A percentile compares a stretch with the other conserved stretches of the same genome.
These are phyloP conservation scores for Nautilus pompilius DNA, from an alignment of 1,140 invertebrate species.

Conservation along the genomic window DNA sequence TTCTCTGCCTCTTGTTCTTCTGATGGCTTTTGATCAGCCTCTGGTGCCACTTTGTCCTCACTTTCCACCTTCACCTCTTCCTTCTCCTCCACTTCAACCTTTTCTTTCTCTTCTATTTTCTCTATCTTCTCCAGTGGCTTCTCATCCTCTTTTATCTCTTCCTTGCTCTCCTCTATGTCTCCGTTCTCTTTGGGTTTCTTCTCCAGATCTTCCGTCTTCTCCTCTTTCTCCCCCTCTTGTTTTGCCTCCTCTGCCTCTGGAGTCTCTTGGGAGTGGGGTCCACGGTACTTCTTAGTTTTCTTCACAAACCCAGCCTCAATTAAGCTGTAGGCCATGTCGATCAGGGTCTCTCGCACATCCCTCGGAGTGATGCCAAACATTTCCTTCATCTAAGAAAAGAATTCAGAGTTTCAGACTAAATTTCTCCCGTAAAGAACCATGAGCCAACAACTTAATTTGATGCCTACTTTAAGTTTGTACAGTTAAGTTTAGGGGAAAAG, in stretches of 20 bases:
- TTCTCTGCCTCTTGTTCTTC: not conserved
- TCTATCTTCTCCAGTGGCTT: not conserved
- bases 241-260: not conserved
- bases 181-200: conserved; percentile 2
- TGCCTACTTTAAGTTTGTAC: too few relatives aligned
- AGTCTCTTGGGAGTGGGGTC: conserved; percentile 16
- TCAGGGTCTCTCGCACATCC: conserved; percentile 51
- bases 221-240: not conserved
- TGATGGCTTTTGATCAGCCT: not conserved
- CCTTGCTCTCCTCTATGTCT: not conserved
- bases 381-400: conserved; percentile 43
- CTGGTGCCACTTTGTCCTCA: conserved; percentile 4
- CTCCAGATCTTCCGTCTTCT: not conserved
- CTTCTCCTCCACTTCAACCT: not conserved
- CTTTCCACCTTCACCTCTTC: not conserved
- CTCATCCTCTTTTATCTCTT: not conserved
- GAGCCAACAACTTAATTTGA: too few relatives aligned
- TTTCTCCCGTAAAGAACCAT: too few relatives aligned
- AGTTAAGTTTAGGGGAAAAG: too few relatives aligned
- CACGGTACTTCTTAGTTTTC: conserved; percentile 55
- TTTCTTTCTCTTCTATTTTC: not conserved
- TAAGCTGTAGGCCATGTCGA: conserved; percentile 59
- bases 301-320: conserved; percentile 57
- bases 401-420: too few relatives aligned
- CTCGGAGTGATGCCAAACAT: conserved; percentile 52